A percentile compares a stretch with the other conserved stretches of the same genome.
These are phyloP conservation scores for Heterotilapia buettikoferi DNA, from an alignment of 2,113 vertebrate species.

Conservation along the genomic window DNA sequence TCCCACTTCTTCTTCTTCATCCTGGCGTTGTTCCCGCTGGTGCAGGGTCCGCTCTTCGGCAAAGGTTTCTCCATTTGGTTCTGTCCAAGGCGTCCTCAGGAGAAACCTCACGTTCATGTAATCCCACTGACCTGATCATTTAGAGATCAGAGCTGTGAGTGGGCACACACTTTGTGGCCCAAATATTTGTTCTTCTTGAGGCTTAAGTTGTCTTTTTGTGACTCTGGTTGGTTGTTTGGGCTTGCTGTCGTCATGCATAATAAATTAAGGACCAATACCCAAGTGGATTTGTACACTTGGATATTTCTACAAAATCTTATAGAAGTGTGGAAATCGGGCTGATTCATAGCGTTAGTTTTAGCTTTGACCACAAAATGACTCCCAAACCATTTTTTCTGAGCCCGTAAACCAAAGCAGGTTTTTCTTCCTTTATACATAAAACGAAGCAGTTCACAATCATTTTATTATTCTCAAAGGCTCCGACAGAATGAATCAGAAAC, in stretches of 20 bases:
- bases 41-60: too few relatives aligned
- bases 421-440: not conserved
- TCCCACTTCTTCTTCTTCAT: not conserved
- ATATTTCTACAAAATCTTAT: not conserved
- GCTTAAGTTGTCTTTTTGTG: not conserved
- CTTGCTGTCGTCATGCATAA: not conserved
- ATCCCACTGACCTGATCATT: not conserved
- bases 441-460: not conserved
- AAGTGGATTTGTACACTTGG: not conserved
- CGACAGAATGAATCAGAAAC: not conserved
- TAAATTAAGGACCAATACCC: not conserved
- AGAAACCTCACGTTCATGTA: too few relatives aligned
- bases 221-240: not conserved
- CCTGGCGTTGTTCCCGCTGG: too few relatives aligned
- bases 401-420: not conserved
- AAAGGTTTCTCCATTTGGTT: too few relatives aligned
- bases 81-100: too few relatives aligned
- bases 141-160: not conserved
- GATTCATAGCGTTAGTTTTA: not conserved
- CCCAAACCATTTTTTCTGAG: not conserved
- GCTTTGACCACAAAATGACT: not conserved
- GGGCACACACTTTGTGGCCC: not conserved
- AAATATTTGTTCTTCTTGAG: not conserved
- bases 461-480: not conserved
- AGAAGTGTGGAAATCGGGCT: not conserved